Evolutionary conservation across 2,113 vertebrate genomes (phyloP).

Genomic region (Fulmarus glacialis): DNA sequence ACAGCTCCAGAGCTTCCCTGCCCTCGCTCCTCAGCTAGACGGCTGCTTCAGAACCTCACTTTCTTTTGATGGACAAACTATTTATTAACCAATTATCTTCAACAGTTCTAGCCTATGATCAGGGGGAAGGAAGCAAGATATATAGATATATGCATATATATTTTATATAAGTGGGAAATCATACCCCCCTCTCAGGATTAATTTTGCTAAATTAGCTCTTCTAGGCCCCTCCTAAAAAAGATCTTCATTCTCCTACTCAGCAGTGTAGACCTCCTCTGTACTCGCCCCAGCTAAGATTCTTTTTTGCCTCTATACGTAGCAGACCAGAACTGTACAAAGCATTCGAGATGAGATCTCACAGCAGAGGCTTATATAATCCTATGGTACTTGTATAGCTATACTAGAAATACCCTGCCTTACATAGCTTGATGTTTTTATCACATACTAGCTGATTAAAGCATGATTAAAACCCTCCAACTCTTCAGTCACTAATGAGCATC

Average conservation of each 20-base stretch:
- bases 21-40: neutral
- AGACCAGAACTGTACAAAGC: slow-evolving; percentile 49
- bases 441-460: slow-evolving; percentile 68
- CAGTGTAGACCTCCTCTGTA: slow-evolving; percentile 59
- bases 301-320: slow-evolving; percentile 55
- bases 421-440: slow-evolving; percentile 61
- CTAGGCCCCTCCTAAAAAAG: slow-evolving; percentile 61
- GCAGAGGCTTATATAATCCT: slow-evolving; percentile 66
- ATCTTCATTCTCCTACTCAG: slow-evolving; percentile 61
- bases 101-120: neutral
- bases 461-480: slow-evolving; percentile 70
- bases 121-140: neutral
- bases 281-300: slow-evolving; percentile 66
- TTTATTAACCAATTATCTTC: neutral
- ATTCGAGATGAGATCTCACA: slow-evolving; percentile 52
- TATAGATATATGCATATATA: neutral
- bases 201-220: slow-evolving; percentile 45
- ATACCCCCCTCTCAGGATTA: neutral
- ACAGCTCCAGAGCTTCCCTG: neutral
- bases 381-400: slow-evolving; percentile 60
- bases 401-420: slow-evolving; percentile 67
- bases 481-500: slow-evolving; percentile 67
- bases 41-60: neutral
- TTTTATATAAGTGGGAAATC: slow-evolving; percentile 40
- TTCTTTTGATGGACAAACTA: neutral